A percentile compares a stretch with the other conserved stretches of the same genome.
phyloP scores from a whole-genome alignment of 2,113 vertebrate species.

The Trogon surrucura region DNA sequence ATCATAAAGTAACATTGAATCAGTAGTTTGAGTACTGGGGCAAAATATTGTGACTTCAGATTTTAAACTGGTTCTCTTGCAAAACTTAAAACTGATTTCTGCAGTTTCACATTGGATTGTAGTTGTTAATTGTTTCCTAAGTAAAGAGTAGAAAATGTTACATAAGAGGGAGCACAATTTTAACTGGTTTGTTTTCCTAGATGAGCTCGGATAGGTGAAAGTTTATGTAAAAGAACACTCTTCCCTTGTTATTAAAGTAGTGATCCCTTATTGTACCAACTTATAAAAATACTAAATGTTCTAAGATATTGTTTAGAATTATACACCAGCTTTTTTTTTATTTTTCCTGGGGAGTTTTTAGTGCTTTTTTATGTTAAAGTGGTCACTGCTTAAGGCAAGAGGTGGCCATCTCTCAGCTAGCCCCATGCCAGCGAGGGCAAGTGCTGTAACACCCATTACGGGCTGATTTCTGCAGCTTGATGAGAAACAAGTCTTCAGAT shows the following conservation, averaged over 20 bases:
- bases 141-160: not conserved
- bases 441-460: not conserved
- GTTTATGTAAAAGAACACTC: not conserved
- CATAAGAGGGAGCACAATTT: fast-evolving
- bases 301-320: not conserved
- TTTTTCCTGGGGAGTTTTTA: not conserved
- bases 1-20: not conserved
- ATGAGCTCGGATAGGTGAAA: not conserved
- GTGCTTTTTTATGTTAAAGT: not conserved
- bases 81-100: not conserved
- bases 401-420: not conserved
- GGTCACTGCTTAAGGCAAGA: not conserved
- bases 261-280: not conserved
- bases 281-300: not conserved
- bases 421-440: not conserved
- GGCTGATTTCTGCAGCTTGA: not conserved
- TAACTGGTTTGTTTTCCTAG: not conserved
- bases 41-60: not conserved
- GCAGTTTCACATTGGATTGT: not conserved
- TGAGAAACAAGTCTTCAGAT: not conserved
- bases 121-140: not conserved
- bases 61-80: not conserved
- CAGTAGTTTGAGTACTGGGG: not conserved
- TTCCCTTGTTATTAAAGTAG: not conserved
- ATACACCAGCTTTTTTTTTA: not conserved